Evolutionary conservation across 2,888 invertebrate species (phyloP), one percentile per base, ranked within the genome.

Genomic region (Acronicta leporina): DNA sequence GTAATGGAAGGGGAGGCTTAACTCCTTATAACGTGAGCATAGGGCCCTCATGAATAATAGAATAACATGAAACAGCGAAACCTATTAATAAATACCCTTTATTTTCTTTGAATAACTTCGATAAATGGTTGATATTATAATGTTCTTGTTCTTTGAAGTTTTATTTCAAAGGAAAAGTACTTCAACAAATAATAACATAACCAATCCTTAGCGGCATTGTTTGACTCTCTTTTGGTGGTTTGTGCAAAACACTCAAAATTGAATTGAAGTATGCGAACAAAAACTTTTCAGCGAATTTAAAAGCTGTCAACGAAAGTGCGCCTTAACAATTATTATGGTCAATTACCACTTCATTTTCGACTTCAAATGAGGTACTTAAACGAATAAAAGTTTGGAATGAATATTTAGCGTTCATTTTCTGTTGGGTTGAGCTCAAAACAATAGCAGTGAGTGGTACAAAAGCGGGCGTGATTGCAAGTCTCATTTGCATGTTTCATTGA

Each of bases 401-500:
- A 75, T 68, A 70, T 70, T 70, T 74, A 67, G 56, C 63, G 38
- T 78, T 73, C 63, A 73, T 80, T 80, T 70, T 61, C 60, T 52
- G 70, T 73, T 48, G 63, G 73, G 72, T 59, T 60, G 69, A 63
- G 66, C 78, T 77, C 82, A 82, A 85, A 88, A 88, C 89, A 90
- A 91, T 89, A 80, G 78, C 73, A 70, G 54, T 71, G 78, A 77
- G 80, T 72, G 78, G 73, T 81, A 92, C 91, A 91, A 91, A 88
- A 85, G 87, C 82, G 78, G 71, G 69, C 84, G 86, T 90, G 92
- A 92, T 92, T 92, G 92, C 90, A 87, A 75, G 80, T 79, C 88
- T 88, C 87, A 90, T 92, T 91, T 91, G 87, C 91, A 91, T 91
- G 87, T 89, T 90, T 87, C 90, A 91, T 90, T 91, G 90, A 87